These are phyloP conservation scores for Tenualosa ilisha DNA, from an alignment of 2,797 vertebrate species.

Conservation along the genomic window DNA sequence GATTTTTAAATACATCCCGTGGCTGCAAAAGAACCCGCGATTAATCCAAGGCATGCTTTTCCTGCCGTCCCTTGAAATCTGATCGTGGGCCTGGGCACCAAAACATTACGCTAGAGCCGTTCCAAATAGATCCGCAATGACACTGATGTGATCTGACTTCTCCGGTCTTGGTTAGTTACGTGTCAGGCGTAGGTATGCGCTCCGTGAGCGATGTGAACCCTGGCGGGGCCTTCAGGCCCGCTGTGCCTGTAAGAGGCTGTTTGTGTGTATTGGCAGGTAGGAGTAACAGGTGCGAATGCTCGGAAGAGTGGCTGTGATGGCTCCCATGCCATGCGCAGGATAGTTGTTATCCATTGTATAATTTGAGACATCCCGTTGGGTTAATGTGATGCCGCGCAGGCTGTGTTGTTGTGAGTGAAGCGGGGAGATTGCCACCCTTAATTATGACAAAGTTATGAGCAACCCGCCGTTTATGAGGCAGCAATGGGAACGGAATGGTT, in stretches of 20 bases:
- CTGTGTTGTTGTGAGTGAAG: not conserved
- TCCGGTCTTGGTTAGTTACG: conserved; percentile 11
- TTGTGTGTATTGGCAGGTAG: conserved; percentile 67
- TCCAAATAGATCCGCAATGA: conserved; percentile 20
- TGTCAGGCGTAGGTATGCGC: conserved; percentile 19
- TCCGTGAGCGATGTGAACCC: conserved; percentile 23
- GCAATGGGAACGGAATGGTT: not conserved
- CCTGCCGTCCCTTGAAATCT: conserved; percentile 12
- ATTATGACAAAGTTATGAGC: conserved; percentile 11
- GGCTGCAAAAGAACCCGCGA: not conserved
- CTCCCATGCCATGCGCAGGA: conserved; percentile 47
- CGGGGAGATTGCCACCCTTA: conserved; percentile 4
- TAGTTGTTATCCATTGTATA: conserved; percentile 52
- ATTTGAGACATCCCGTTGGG: conserved; percentile 44
- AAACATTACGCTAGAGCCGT: conserved; percentile 23
- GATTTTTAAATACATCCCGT: conserved; percentile 23
- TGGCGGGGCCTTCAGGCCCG: not conserved
- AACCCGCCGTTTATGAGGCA: not conserved
- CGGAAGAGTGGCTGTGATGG: conserved; percentile 57
- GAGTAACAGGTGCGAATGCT: conserved; percentile 72
- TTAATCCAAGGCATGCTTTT: not conserved
- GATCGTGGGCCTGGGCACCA: conserved; percentile 16
- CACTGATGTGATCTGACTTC: conserved; percentile 21
- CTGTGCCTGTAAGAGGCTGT: conserved; percentile 37
- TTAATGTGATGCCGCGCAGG: conserved; percentile 15